phyloP scores from a whole-genome alignment of 2,888 invertebrate species.

The Chrysolina oricalcia region DNA sequence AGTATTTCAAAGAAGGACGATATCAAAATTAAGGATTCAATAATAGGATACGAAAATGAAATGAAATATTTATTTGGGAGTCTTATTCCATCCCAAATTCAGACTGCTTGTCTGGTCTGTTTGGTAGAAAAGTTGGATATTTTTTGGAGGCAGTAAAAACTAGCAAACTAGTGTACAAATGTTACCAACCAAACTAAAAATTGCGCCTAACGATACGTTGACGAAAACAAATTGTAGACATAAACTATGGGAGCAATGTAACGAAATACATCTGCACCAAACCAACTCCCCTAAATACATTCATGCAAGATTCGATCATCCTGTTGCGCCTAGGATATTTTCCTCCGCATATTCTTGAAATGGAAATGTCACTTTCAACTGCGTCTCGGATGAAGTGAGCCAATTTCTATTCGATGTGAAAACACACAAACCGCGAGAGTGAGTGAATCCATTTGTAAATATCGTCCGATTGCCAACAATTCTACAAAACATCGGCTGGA shows the following conservation, averaged over 20 bases:
- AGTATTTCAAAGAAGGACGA: too few species aligned
- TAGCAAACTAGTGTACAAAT: too few species aligned
- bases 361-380: slow-evolving; percentile 18
- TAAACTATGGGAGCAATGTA: not conserved
- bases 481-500: slow-evolving; percentile 15
- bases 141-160: too few species aligned
- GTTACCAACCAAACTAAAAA: too few species aligned
- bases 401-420: slow-evolving; percentile 1
- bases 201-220: too few species aligned
- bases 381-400: slow-evolving; percentile 14
- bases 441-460: slow-evolving; percentile 22
- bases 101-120: too few species aligned
- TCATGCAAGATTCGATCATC: slow-evolving; percentile 15
- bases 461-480: slow-evolving; percentile 26
- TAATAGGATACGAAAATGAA: too few species aligned
- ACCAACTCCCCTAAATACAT: not conserved
- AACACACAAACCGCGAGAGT: slow-evolving; percentile 1
- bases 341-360: not conserved
- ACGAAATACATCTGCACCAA: not conserved
- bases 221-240: too few species aligned
- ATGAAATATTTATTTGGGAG: too few species aligned
- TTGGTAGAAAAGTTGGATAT: too few species aligned
- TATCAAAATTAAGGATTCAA: too few species aligned
- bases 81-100: too few species aligned
- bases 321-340: slow-evolving; percentile 8